phyloP scores from a whole-genome alignment of 2,113 vertebrate species.

The Circaetus cinerascens region DNA sequence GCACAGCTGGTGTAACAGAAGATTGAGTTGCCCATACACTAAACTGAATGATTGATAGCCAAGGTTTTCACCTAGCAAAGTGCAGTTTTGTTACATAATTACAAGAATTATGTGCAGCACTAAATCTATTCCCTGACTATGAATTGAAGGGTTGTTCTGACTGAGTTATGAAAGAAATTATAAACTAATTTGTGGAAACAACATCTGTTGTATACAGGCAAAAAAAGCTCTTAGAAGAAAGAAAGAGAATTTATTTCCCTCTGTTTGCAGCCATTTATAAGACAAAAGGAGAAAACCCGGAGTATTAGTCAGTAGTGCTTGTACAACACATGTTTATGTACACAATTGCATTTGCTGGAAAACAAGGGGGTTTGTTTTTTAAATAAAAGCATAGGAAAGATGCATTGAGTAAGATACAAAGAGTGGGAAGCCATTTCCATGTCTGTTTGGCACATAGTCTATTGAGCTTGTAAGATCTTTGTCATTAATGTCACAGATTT shows the following conservation, averaged over 20 bases:
- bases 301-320: conserved; percentile 2
- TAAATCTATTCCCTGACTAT: conserved; percentile 70
- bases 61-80: conserved; percentile 67
- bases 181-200: conserved; percentile 75
- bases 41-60: conserved; percentile 63
- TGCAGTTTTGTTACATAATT: conserved; percentile 74
- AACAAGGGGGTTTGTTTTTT: neutral
- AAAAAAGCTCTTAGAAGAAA: conserved; percentile 40
- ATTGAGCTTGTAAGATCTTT: neutral
- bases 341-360: neutral
- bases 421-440: neutral
- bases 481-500: neutral
- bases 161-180: conserved; percentile 78
- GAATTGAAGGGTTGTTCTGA: conserved; percentile 74
- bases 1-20: conserved; percentile 63
- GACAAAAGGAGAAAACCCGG: conserved; percentile 24
- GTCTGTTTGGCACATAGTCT: neutral
- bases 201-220: conserved; percentile 65
- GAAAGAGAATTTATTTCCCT: conserved; percentile 57
- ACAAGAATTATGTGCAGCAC: conserved; percentile 62
- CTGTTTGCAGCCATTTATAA: conserved; percentile 53
- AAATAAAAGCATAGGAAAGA: neutral
- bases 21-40: conserved; percentile 67
- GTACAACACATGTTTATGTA: conserved; percentile 25
- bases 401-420: neutral